phyloP scores from a whole-genome alignment of 2,888 invertebrate genomes.

The Phymatocera aterrima region DNA sequence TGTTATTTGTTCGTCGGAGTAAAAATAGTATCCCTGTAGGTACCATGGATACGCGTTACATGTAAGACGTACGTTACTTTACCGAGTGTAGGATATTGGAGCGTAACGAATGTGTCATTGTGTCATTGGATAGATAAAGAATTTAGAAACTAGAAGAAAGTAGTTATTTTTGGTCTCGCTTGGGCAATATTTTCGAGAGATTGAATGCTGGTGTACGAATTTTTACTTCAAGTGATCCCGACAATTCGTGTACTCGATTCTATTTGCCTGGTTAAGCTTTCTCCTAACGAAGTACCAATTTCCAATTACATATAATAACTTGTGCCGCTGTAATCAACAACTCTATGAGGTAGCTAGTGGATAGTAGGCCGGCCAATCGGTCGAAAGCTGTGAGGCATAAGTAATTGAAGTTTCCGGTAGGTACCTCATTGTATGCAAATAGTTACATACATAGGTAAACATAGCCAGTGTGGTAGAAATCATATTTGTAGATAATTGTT shows the following conservation, averaged over 20 bases:
- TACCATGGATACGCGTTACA: too few relatives aligned
- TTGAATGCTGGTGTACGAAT: not conserved
- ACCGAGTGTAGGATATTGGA: not conserved
- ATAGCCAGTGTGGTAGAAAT: too few relatives aligned
- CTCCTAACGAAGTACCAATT: conserved; percentile 33
- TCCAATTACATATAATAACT: conserved; percentile 12
- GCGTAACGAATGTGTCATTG: not conserved
- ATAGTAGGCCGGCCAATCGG: conserved; percentile 14
- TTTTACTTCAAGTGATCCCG: not conserved
- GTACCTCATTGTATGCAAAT: not conserved
- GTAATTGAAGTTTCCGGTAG: not conserved
- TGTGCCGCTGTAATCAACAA: not conserved
- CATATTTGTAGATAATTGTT: not conserved
- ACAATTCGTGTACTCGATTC: not conserved
- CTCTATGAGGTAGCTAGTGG: not conserved
- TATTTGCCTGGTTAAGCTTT: conserved; percentile 20
- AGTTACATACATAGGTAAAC: not conserved
- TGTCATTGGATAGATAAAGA: not conserved
- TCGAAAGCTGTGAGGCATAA: not conserved
- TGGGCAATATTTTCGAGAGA: conserved; percentile 9
- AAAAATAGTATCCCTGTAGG: not conserved
- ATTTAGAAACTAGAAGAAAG: conserved; percentile 34
- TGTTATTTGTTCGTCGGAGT: not conserved
- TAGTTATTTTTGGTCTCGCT: conserved; percentile 24
- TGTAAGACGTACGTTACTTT: too few relatives aligned